Conservation (phyloP, 2,113 vertebrate species). For the Crocuta crocuta region DNA sequence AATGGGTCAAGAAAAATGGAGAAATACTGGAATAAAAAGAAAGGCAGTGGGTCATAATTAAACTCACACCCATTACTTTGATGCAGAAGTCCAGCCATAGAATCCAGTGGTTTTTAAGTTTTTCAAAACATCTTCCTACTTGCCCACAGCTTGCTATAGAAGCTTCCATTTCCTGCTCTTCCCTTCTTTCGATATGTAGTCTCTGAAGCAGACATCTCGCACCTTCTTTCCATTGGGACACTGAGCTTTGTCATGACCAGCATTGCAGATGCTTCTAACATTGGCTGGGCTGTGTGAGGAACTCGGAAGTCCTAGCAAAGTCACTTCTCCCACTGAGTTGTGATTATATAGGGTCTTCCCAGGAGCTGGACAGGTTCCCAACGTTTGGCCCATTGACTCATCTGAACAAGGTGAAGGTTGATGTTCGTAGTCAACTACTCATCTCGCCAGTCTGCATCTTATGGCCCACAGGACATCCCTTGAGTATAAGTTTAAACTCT, state of each 20-base stretch:
- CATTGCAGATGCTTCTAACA: background rate
- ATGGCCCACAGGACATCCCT: background rate
- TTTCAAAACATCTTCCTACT: background rate
- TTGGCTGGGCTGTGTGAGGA: background rate
- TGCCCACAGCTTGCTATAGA: background rate
- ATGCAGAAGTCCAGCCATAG: background rate
- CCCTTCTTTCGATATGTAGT: background rate
- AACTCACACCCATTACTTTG: background rate
- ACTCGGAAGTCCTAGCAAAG: background rate
- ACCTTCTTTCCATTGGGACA: background rate
- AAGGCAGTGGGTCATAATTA: background rate
- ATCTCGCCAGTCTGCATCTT: background rate
- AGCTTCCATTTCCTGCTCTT: background rate
- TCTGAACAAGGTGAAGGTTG: background rate
- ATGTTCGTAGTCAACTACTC: background rate
- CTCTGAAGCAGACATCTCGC: background rate
- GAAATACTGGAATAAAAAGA: slow-evolving; percentile 6
- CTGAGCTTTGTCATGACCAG: background rate
- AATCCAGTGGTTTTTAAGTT: background rate
- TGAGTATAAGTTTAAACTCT: background rate
- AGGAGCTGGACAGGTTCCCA: background rate
- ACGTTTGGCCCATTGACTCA: background rate
- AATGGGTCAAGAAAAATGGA: background rate
- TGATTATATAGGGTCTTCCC: background rate
- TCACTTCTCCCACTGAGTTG: background rate